Base-by-base conservation (phyloP, 1,140 invertebrate genomes). In the Diachasma alloeum region DNA sequence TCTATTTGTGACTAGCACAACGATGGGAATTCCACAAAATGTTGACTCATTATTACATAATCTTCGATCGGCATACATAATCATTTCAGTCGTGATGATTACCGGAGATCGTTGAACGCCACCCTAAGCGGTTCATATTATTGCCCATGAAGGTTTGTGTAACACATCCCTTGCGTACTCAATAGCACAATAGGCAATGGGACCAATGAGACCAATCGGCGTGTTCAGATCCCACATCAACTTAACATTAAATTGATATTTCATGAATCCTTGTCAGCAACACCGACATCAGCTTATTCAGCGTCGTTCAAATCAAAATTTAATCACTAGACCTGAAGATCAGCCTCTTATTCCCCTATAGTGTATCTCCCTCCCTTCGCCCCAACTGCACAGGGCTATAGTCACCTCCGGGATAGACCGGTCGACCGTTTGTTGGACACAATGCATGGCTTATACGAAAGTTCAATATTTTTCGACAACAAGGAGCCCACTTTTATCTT, bases 391-490 rank as follows among this genome's bases (percentile, higher is more conserved):
- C n/a, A n/a, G n/a, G 6, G 6, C 31, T 70, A 19, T 70, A 70
- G 37, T 39, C 39, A n/a, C 68, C 68, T 46, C 42, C 13, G 26
- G 63, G 63, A 26, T 10, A 31, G 31, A 31, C 31, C 1, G 63
- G 26, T n/a, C 63, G n/a, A 39, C 22, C 80, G 80, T 80, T 83
- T 80, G 79, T 82, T 77, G 72, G 74, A 76, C 73, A 83, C 81
- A 83, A 83, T 83, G 75, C 76, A 22, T 74, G 36, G 79, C 56
- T 67, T 80, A 79, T 83, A 79, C 72, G 81, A 81, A 81, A 79
- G 76, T 81, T 78, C 82, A 80, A 84, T 83, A 84, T 84, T 83
- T 84, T 81, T 72, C 83, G 80, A 83, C 80, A 81, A 83, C 80
- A 83, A 70, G 59, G 67, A 74, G 79, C 74, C 78, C 76, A 73